Base-by-base conservation (phyloP, 1,140 invertebrate species). In the Tenebrio molitor region DNA sequence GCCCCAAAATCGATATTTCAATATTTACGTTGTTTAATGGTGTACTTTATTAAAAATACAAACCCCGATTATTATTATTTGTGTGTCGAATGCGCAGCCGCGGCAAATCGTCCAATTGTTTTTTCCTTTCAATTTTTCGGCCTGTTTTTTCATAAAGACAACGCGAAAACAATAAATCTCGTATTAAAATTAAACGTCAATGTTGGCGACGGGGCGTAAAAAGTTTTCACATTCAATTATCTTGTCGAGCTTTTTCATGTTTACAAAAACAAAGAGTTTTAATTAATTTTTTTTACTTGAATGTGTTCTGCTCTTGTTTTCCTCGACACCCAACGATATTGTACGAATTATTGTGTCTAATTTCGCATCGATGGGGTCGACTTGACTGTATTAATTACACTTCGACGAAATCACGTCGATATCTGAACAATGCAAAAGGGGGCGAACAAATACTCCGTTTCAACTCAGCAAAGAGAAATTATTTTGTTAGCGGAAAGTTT, bases 1-100 rank as follows among this genome's bases (percentile, higher is more conserved):
- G 44, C 58, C 15, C 25, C 29, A 72, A 72, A 72, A 72, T 72
- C 71, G 33, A 72, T 72, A 67, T 46, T 33, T 44, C 53, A 72
- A 72, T 72, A 72, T 72, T 72, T 72, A 44, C 50, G 23, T 58
- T 58, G 50, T 58, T 58, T 58, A 58, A 58, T 58, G 50, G 50
- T 29, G 21, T 58, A 58, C 50, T 58, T 58, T 58, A 58, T 58
- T 58, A 58, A 58, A 58, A 58, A 58, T 58, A 58, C 50, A 58
- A 58, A 58, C 50, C 50, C 4, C 50, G 50, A 25, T 29, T 58
- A 58, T 29, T 33, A 33, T 29, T 58, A 58, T 58, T 58, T 58
- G 50, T 58, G 29, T 23, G 29, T 58, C 25, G 29, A 33, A 29
- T 58, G 15, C 19, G 19, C 8, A 29, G 23, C 8, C 19, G n/a